Percentiles rank a stretch among this genome's conserved stretches.
These are phyloP conservation scores for Spheniscus mendiculus DNA, from an alignment of 2,113 vertebrate species.

Conservation along the genomic window DNA sequence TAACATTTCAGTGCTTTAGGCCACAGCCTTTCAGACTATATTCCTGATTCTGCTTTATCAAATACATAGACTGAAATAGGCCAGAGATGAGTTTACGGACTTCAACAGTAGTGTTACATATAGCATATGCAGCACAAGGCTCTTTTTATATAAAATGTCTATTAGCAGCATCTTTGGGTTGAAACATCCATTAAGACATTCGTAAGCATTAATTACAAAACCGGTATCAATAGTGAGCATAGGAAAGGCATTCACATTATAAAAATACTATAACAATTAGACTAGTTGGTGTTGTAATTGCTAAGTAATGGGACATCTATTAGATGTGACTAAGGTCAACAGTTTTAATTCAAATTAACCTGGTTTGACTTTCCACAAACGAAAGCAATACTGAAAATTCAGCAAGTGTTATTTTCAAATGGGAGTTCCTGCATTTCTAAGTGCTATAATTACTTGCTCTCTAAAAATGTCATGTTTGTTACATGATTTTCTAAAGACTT, in stretches of 20 bases:
- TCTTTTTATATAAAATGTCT: constrained; percentile 33
- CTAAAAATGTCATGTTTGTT: constrained; percentile 83
- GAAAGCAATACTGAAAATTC: constrained; percentile 60
- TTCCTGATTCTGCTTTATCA: constrained; percentile 32
- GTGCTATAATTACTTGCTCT: constrained; percentile 80
- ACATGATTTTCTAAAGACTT: constrained; percentile 85
- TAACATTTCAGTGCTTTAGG: constrained; percentile 44
- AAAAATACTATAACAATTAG: constrained; percentile 56
- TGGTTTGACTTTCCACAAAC: constrained; percentile 64
- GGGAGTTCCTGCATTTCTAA: constrained; percentile 36
- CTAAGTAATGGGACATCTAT: constrained; percentile 61
- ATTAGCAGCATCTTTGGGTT: constrained; percentile 78
- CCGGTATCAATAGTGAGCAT: neutral
- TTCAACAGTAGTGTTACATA: constrained; percentile 30
- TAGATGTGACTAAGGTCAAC: constrained; percentile 67
- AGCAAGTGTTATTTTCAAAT: constrained; percentile 20
- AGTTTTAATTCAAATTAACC: constrained; percentile 51
- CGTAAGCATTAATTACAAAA: constrained; percentile 65
- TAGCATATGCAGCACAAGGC: constrained; percentile 14
- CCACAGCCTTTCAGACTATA: neutral
- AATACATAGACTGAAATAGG: neutral
- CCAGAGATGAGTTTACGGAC: constrained; percentile 16
- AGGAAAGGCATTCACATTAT: constrained; percentile 54
- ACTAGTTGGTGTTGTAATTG: constrained; percentile 6
- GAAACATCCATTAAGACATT: constrained; percentile 68